phyloP scores from a whole-genome alignment of 2,888 invertebrate species.

The Himalopsyche tibetana region DNA sequence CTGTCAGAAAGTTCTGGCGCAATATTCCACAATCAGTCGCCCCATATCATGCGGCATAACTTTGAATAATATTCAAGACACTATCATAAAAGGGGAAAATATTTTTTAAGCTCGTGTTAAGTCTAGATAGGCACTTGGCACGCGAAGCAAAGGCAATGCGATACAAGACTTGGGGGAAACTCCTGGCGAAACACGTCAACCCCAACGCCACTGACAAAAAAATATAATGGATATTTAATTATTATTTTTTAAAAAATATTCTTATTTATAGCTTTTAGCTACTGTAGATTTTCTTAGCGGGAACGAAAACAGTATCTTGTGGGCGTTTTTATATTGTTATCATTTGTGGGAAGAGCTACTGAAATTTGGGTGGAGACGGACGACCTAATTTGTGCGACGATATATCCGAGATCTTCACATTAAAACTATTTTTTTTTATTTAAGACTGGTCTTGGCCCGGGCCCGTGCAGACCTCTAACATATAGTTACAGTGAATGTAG shows the following conservation, averaged over 20 bases:
- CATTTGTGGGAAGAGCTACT: too few relatives aligned
- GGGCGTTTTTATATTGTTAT: too few relatives aligned
- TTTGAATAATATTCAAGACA: slow-evolving; percentile 13
- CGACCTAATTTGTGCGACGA: too few relatives aligned
- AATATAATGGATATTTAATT: slow-evolving; percentile 3
- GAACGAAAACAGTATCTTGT: too few relatives aligned
- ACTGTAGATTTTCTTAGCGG: too few relatives aligned
- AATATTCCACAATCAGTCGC: not conserved
- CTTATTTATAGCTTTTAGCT: too few relatives aligned
- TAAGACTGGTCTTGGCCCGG: too few relatives aligned
- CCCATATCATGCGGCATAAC: not conserved
- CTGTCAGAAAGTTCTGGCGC: not conserved
- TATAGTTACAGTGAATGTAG: too few relatives aligned
- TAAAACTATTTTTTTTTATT: too few relatives aligned
- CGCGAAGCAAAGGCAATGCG: not conserved
- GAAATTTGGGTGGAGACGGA: too few relatives aligned
- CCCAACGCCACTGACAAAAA: not conserved
- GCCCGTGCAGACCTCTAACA: too few relatives aligned
- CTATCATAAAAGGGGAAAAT: not conserved
- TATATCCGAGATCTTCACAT: too few relatives aligned
- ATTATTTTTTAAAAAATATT: not conserved
- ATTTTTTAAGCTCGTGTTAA: slow-evolving; percentile 10
- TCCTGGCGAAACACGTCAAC: slow-evolving; percentile 10
- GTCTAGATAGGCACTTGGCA: slow-evolving; percentile 21
- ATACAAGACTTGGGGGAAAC: slow-evolving; percentile 6